These are phyloP conservation scores for Oscheius sp. DNA, from an alignment of 2,888 invertebrate genomes.

Conservation along the genomic window DNA sequence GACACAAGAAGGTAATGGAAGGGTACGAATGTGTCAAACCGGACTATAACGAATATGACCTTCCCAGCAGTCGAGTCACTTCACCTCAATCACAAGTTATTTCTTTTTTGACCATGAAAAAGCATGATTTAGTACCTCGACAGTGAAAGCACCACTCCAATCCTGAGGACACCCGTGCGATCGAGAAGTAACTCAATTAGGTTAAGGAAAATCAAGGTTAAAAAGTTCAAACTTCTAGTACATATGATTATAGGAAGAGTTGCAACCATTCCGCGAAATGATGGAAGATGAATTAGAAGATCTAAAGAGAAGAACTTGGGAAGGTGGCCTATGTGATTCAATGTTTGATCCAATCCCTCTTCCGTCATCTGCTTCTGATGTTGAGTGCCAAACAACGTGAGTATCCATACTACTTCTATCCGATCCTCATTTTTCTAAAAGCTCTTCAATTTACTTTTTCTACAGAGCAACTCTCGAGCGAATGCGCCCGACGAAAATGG, in stretches of 20 bases:
- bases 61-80: conserved; percentile 2
- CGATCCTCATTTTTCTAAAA: background rate
- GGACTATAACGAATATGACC: conserved; percentile 6
- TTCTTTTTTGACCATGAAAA: background rate
- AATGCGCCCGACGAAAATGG: conserved; percentile 16
- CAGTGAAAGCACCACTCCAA: background rate
- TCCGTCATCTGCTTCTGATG: conserved; percentile 23
- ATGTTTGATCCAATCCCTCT: conserved; percentile 28
- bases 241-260: conserved; percentile 1
- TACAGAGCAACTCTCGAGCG: conserved; percentile 12
- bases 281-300: conserved; percentile 17
- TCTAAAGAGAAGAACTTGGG: conserved; percentile 13
- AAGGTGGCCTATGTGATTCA: conserved; percentile 26
- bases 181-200: conserved; percentile 9
- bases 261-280: conserved; percentile 16
- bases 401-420: background rate
- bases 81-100: conserved; percentile 8
- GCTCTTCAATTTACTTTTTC: background rate
- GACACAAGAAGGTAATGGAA: conserved; percentile 26
- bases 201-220: conserved; percentile 13
- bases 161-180: background rate
- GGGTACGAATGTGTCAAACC: background rate
- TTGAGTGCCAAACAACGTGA: conserved; percentile 27
- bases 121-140: background rate
- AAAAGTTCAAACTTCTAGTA: background rate